phyloP scores from a whole-genome alignment of 2,113 vertebrate species.

The Centropus unirufus region DNA sequence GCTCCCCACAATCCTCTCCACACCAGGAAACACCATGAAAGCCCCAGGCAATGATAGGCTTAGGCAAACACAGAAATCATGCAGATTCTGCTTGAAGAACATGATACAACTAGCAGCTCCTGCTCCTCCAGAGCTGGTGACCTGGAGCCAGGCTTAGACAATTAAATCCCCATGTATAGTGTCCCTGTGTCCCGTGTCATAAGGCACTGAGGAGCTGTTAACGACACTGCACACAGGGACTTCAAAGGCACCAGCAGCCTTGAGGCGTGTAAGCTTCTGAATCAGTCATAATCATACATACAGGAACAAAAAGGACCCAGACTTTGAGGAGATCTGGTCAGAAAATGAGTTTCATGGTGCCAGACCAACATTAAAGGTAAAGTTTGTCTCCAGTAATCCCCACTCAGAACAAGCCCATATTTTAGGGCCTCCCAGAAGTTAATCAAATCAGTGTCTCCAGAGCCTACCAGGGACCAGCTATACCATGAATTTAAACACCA shows the following conservation, averaged over 20 bases:
- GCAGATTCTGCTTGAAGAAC: background rate
- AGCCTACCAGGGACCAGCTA: background rate
- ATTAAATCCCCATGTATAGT: background rate
- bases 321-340: background rate
- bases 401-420: background rate
- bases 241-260: background rate
- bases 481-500: background rate
- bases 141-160: background rate
- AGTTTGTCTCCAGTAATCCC: background rate
- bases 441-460: background rate
- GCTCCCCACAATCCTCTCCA: background rate
- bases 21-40: background rate
- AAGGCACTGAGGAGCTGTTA: background rate
- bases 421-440: background rate
- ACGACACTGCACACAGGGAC: background rate
- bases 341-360: background rate
- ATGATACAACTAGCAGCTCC: background rate
- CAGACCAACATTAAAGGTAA: background rate
- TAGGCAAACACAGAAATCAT: background rate
- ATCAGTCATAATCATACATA: background rate
- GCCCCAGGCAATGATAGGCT: accelerated
- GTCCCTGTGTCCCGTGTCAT: background rate
- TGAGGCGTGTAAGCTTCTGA: background rate
- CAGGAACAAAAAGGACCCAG: background rate
- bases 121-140: background rate